Evolutionary conservation across 2,888 invertebrate genomes (phyloP).

Genomic region (Germaria angustata): DNA sequence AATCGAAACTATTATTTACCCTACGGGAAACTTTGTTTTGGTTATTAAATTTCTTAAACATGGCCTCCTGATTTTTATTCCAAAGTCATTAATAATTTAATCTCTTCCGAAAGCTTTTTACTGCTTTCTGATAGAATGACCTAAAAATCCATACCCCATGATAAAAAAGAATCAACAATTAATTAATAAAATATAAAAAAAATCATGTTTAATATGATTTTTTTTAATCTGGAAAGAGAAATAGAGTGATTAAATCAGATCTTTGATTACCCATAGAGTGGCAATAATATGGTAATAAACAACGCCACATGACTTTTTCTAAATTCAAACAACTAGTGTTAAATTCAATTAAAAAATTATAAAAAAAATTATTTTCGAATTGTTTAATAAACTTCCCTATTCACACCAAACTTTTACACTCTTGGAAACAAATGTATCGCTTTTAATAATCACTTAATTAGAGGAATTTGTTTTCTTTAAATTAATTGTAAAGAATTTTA

Average conservation of each 20-base stretch:
- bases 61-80: too few species aligned
- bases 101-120: neutral
- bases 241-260: neutral
- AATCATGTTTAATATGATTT: neutral
- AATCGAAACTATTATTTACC: too few species aligned
- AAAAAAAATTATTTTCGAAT: neutral
- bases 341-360: neutral
- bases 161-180: too few species aligned
- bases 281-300: conserved; percentile 37
- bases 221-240: too few species aligned
- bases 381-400: too few species aligned
- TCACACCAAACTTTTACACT: too few species aligned
- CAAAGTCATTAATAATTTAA: too few species aligned
- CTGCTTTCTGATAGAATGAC: neutral
- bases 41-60: too few species aligned
- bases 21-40: too few species aligned
- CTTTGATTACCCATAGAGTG: conserved; percentile 25
- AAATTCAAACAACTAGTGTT: neutral
- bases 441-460: conserved; percentile 26
- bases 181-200: conserved; percentile 20
- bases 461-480: neutral
- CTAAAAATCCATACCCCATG: neutral
- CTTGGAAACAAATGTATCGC: neutral
- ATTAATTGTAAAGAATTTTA: neutral
- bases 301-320: conserved; percentile 37